Percentiles rank a stretch among this genome's conserved stretches.
Evolutionary conservation across 2,797 vertebrate species (phyloP).

Genomic region (Potorous gilbertii): DNA sequence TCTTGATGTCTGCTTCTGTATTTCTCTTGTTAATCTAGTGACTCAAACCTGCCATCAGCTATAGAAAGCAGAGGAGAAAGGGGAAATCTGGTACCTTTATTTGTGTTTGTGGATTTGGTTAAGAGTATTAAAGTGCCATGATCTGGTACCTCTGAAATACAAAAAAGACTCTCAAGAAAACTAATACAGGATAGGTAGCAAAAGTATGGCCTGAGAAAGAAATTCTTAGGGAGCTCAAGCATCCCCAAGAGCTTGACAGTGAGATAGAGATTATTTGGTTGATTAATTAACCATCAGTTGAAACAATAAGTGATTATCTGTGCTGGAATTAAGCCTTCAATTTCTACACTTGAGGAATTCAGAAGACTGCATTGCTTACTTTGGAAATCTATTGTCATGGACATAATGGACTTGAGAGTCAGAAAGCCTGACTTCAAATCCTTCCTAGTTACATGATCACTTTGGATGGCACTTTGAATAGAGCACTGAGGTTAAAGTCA

Average conservation of each 20-base stretch:
- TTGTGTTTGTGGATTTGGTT: background rate
- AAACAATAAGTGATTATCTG: background rate
- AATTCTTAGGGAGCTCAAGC: background rate
- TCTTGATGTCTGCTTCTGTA: background rate
- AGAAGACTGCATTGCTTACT: background rate
- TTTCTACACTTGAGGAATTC: background rate
- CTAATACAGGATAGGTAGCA: background rate
- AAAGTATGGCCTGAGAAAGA: fast-evolving
- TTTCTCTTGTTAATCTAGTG: background rate
- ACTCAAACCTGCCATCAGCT: background rate
- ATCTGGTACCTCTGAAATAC: background rate
- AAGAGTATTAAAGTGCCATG: background rate
- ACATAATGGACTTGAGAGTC: background rate
- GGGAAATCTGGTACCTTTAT: background rate
- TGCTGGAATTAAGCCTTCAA: background rate
- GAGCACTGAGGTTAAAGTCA: background rate
- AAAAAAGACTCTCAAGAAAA: background rate
- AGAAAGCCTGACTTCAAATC: background rate
- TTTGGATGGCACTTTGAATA: background rate
- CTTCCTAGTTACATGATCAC: background rate
- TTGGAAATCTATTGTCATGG: background rate
- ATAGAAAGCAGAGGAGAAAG: background rate
- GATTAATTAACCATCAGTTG: background rate
- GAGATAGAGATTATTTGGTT: background rate
- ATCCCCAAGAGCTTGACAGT: background rate